Percentiles rank a stretch among this genome's conserved stretches.
These are phyloP conservation scores for Papio anubis DNA, from an alignment of 2,113 vertebrate genomes.

Conservation along the genomic window DNA sequence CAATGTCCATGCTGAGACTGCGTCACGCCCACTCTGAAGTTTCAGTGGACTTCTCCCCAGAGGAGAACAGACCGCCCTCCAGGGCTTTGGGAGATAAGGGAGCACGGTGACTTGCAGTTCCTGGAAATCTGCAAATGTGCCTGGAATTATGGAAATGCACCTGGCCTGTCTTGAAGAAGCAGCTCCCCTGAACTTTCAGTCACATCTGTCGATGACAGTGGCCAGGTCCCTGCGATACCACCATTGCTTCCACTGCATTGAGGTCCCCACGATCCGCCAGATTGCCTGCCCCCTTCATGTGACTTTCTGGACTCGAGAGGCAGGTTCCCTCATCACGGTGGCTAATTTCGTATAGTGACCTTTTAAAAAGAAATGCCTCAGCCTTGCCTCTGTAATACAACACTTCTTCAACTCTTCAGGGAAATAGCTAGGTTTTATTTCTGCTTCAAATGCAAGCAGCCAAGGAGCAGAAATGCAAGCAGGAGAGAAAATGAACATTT, in stretches of 20 bases:
- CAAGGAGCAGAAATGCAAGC: rapidly evolving
- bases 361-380: not conserved
- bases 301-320: not conserved
- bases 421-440: not conserved
- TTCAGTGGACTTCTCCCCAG: too few species aligned
- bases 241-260: rapidly evolving
- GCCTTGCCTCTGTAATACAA: not conserved
- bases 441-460: not conserved
- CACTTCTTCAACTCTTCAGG: not conserved
- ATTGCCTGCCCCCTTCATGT: not conserved
- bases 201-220: rapidly evolving
- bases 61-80: not conserved
- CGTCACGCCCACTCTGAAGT: not conserved
- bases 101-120: too few species aligned
- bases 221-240: rapidly evolving
- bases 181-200: not conserved
- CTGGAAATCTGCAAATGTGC: not conserved
- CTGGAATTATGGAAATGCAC: not conserved
- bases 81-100: not conserved
- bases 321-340: rapidly evolving
- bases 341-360: not conserved
- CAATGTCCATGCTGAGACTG: rapidly evolving
- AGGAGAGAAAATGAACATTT: not conserved
- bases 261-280: rapidly evolving
- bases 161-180: not conserved